Percentiles rank a stretch among this genome's conserved stretches.
phyloP scores from a whole-genome alignment of 1,140 invertebrate species.

The Achroia grisella region DNA sequence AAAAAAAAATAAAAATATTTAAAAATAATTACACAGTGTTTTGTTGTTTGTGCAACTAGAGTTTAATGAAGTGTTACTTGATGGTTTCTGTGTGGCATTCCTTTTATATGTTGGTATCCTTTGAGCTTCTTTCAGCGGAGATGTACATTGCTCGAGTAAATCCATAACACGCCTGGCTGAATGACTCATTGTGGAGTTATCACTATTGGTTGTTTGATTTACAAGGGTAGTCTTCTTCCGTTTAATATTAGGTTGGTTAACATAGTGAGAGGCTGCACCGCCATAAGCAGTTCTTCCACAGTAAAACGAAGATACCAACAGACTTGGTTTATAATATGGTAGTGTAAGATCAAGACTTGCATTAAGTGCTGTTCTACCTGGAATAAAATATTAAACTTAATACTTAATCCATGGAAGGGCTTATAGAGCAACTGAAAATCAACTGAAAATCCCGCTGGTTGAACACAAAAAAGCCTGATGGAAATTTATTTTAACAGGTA shows the following conservation, averaged over 20 bases:
- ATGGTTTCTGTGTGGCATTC: too few species aligned
- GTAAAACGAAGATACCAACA: constrained; percentile 82
- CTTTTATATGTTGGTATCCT: constrained; percentile 74
- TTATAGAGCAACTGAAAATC: too few species aligned
- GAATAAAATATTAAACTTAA: not conserved
- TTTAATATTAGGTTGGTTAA: constrained; percentile 59
- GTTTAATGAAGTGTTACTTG: too few species aligned
- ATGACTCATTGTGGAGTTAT: constrained; percentile 35
- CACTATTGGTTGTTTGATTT: constrained; percentile 28
- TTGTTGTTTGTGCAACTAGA: not conserved
- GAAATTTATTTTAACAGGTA: too few species aligned
- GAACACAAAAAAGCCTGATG: too few species aligned
- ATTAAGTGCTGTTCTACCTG: too few species aligned
- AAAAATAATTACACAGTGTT: not conserved
- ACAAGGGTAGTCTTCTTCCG: constrained; percentile 25
- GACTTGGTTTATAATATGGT: constrained; percentile 73
- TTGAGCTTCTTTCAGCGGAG: constrained; percentile 81
- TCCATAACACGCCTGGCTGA: constrained; percentile 81
- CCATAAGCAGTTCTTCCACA: constrained; percentile 86
- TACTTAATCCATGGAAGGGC: too few species aligned
- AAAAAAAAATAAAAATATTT: too few species aligned
- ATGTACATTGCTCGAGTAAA: constrained; percentile 82
- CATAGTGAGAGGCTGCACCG: constrained; percentile 80
- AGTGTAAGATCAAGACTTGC: constrained; percentile 67
- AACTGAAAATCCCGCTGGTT: too few species aligned